Percentiles rank a stretch among this genome's conserved stretches.
phyloP scores from a whole-genome alignment of 1,140 invertebrate genomes.

The Euglossa dilemma region DNA sequence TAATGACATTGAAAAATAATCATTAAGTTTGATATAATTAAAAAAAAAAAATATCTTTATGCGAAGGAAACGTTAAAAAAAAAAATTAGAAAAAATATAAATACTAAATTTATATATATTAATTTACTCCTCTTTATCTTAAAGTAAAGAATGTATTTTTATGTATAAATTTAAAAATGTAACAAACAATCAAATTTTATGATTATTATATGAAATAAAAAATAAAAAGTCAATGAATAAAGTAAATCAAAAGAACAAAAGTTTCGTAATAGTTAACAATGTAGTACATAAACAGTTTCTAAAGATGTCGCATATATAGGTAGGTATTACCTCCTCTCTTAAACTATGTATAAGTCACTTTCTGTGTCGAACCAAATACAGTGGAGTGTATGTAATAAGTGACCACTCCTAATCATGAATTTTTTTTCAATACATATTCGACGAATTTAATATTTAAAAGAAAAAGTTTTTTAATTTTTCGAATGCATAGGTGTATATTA shows the following conservation, averaged over 20 bases:
- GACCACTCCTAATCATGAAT: slow-evolving; percentile 48
- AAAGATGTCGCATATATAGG: slow-evolving; percentile 31
- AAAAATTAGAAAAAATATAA: background rate
- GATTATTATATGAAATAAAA: background rate
- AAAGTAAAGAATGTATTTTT: too few species aligned
- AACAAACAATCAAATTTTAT: too few species aligned
- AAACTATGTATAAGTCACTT: slow-evolving; percentile 16
- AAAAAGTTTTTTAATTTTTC: background rate
- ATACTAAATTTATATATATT: too few species aligned
- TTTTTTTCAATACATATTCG: background rate
- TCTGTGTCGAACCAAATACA: slow-evolving; percentile 27
- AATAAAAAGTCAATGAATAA: background rate
- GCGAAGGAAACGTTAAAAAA: background rate
- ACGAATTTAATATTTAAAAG: background rate
- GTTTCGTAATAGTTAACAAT: too few species aligned
- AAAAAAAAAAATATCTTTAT: background rate
- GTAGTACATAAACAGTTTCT: background rate
- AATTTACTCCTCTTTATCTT: too few species aligned
- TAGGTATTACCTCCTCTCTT: background rate
- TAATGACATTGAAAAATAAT: background rate
- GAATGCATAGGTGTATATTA: background rate
- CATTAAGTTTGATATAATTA: background rate
- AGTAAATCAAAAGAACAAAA: background rate
- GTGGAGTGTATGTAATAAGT: slow-evolving; percentile 20
- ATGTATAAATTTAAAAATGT: too few species aligned